Percentiles rank a stretch among this genome's conserved stretches.
Evolutionary conservation across 2,888 invertebrate species (phyloP).

Genomic region (Leucophenga montana): DNA sequence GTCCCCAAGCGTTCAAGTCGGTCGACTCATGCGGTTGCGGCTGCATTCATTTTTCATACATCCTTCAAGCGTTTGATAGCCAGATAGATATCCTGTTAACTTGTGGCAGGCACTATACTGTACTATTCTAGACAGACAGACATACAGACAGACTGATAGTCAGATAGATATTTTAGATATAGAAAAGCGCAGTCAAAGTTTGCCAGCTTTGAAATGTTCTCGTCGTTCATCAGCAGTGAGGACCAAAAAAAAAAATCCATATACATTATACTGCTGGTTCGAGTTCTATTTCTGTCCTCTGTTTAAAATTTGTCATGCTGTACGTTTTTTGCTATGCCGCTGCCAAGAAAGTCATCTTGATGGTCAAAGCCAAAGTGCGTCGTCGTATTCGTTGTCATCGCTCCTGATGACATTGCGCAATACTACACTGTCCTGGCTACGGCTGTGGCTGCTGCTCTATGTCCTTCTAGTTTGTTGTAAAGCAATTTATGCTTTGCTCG

Average conservation of each 20-base stretch:
- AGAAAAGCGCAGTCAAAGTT: too few species aligned
- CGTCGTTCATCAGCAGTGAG: not conserved
- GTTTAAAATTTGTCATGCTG: too few species aligned
- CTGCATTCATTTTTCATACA: conserved; percentile 27
- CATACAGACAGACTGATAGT: too few species aligned
- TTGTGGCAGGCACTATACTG: not conserved
- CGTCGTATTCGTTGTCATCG: conserved; percentile 53
- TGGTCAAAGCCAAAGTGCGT: conserved; percentile 65
- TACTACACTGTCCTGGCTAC: conserved; percentile 11
- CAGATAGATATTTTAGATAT: too few species aligned
- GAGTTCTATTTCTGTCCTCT: too few species aligned
- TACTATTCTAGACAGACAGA: not conserved
- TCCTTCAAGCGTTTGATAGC: not conserved
- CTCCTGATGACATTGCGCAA: conserved; percentile 60
- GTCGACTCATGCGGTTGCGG: not conserved
- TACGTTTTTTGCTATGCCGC: not conserved
- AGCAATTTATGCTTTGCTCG: conserved; percentile 12
- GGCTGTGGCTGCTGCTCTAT: not conserved
- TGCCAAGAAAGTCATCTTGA: conserved; percentile 41
- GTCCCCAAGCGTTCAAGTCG: not conserved
- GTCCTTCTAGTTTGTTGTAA: not conserved
- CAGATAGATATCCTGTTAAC: conserved; percentile 10
- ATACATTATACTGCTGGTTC: not conserved
- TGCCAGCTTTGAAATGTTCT: too few species aligned
- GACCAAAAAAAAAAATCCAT: not conserved